Base-by-base conservation (phyloP, 2,113 vertebrate genomes). In the Cepphus grylle region DNA sequence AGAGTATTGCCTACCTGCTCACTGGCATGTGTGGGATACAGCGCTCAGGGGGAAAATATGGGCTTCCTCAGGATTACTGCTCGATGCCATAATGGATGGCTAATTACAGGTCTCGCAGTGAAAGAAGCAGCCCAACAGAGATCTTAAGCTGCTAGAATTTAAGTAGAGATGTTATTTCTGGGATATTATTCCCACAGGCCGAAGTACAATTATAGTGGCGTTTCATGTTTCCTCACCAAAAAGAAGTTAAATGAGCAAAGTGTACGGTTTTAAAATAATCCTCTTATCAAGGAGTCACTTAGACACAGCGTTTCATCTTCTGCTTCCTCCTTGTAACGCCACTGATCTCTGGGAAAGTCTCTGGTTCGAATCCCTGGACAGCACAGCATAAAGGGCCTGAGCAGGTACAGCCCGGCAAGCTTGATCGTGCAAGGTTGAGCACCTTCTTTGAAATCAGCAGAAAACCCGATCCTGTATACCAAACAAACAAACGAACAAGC, bases 101-200 rank as follows among this genome's bases (percentile, higher is more conserved):
- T 97, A 97, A 97, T 96, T 97, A 95, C 42, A 97, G 90, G 88
- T 93, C 56, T 95, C 90, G 27, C 50, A 86, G 84, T 66, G 36
- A 87, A 92, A 85, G 93, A 50, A 80, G 62, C 56, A 95, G 74
- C 34, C 84, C 47, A 62, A 62, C 78, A 90, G 94, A 96, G 73
- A 88, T 91, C 94, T 94, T 95, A 92, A 94, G 87, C 55, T 92
- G 32, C 82, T 67, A 84, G 74, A 93, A 34, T 90, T 95, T 61
- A 88, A 78, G 69, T 26, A 77, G 43, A 93, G 63, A 59, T 29
- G 2, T 94, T 97, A 73, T 72, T 96, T 92, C 78, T 91, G 69
- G 61, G 53, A 90, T 95, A 90, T 61, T 95, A 81, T 90, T 96
- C 92, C 95, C 94, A 94, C 71, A 93, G 93, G 95, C 93, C 67